These are phyloP conservation scores for Pantelozetes paolii DNA, from an alignment of 2,888 invertebrate species.

Conservation along the genomic window DNA sequence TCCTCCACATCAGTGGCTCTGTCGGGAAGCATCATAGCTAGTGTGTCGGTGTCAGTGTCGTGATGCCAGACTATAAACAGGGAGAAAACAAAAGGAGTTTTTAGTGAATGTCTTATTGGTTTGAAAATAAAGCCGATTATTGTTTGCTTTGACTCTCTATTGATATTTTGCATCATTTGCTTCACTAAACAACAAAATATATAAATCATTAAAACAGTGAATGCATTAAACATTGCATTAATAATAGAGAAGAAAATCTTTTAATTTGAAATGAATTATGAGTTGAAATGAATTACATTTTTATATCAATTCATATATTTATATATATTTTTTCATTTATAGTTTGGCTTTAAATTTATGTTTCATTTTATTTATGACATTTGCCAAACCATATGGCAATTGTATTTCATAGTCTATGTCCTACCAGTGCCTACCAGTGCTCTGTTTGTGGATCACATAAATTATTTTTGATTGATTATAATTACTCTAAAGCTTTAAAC, in stretches of 20 bases:
- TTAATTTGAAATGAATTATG: too few relatives aligned
- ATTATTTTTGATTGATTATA: conserved; percentile 7
- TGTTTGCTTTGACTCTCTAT: not conserved
- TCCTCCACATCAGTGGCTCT: not conserved
- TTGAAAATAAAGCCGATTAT: not conserved
- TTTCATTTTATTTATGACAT: conserved; percentile 3
- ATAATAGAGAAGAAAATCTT: too few relatives aligned
- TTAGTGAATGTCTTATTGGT: not conserved
- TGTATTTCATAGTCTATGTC: not conserved
- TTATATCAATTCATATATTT: not conserved
- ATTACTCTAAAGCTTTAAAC: not conserved
- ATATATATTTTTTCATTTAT: too few relatives aligned
- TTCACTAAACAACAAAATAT: not conserved
- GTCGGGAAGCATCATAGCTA: conserved; percentile 9
- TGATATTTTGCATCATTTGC: not conserved
- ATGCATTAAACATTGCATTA: not conserved
- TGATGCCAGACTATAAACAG: conserved; percentile 10
- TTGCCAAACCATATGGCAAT: not conserved
- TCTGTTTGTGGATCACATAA: not conserved
- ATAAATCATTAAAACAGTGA: not conserved
- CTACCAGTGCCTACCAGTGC: too few relatives aligned
- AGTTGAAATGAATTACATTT: not conserved
- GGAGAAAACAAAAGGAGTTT: not conserved
- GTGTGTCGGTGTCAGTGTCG: not conserved
- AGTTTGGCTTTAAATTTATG: not conserved